Base-by-base conservation (phyloP, 2,113 vertebrate species). In the Struthidea cinerea region DNA sequence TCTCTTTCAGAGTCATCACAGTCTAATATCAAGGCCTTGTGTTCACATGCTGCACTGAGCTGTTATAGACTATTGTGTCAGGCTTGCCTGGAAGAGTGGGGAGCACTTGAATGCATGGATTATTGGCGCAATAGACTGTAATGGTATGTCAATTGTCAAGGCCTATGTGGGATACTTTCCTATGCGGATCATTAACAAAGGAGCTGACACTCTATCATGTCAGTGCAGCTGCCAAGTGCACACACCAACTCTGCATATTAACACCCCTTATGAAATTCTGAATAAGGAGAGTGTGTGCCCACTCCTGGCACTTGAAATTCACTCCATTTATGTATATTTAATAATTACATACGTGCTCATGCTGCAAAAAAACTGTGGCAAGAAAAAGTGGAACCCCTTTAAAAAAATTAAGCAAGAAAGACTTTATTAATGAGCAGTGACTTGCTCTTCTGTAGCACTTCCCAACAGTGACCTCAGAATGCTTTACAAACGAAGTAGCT, bases 141-240 rank as follows among this genome's bases (percentile, higher is more conserved):
- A 93, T 93, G 90, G 92, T 92, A 89, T 94, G 92, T 94, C 96
- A 96, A 92, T 97, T 96, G 93, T 97, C 92, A 95, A 95, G 96
- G 93, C 93, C 96, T 95, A 49, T 84, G 90, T 96, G 92, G 90
- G 94, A 94, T 94, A 97, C 93, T 97, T 95, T 96, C 90, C 90
- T 96, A 35, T 90, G 96, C 28, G 76, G 94, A 95, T 96, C 96
- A 97, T 97, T 97, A 96, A 96, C 94, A 96, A 95, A 95, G 96
- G 91, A 95, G 83, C 90, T 96, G 96, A 96, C 96, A 92, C 92
- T 97, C 94, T 95, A 95, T 97, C 96, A 95, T 96, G 96, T 96
- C 96, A 96, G 69, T 53, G 88, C 75, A 92, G 95, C 96, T 93
- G 96, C 96, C 96, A 97, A 97, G 85, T 87, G 88, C 83, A 73